Evolutionary conservation across 2,888 invertebrate genomes (phyloP), one percentile per base, ranked within the genome.

Genomic region (Antitype chi): DNA sequence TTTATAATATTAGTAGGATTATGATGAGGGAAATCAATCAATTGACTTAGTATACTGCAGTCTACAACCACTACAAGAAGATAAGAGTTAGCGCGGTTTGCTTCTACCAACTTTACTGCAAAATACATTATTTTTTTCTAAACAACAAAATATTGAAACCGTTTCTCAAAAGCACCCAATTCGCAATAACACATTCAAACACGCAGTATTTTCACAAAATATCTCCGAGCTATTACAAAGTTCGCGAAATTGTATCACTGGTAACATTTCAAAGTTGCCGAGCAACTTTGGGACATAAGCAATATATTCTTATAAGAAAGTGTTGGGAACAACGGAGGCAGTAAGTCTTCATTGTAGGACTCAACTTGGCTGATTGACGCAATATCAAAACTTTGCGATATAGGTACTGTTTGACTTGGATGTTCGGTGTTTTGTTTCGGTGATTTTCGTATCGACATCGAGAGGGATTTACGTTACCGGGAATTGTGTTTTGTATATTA

Each of bases 221-320:
- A 79, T 81, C 68, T 73, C 57, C 28, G 55, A 81, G 88, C 87
- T 87, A 89, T 89, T 89, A 90, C 88, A 88, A 89, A 92, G 87
- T 91, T 89, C 81, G 82, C 82, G 81, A 86, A 91, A 90, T 91
- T 88, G 89, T 91, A 92, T 91, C 92, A 90, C 88, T 89, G 86
- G 85, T 89, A 92, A 88, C 89, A 88, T 89, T 89, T 87, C 87
- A 87, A 91, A 91, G 89, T 91, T 90, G 67, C 75, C 80, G 71
- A 70, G 82, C 79, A 91, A 91, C 88, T 90, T 91, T 87, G 87
- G 81, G 89, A 83, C 85, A 87, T 89, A 89, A 89, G 92, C 93
- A 91, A 95, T 95, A 95, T 94, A 95, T 95, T 94, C 93, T 94
- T 93, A 93, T 95, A 94, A 94, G 92, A 92, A 92, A 92, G 92